phyloP scores from a whole-genome alignment of 2,113 vertebrate genomes.

The Crotalus tigris region DNA sequence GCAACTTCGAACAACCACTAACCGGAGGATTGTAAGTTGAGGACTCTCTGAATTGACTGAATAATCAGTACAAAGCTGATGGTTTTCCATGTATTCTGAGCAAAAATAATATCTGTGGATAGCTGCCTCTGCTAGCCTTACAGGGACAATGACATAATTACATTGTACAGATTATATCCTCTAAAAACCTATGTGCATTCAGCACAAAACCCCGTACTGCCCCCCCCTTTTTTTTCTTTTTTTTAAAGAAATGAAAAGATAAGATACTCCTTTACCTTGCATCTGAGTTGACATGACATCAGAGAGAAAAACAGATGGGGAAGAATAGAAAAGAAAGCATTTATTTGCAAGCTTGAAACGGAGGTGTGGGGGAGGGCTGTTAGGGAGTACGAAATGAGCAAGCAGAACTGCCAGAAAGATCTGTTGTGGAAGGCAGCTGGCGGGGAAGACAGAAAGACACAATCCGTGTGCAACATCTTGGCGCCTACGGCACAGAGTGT shows the following conservation, averaged over 20 bases:
- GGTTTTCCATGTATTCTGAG: neutral
- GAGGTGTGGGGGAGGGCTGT: neutral
- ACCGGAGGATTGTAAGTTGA: neutral
- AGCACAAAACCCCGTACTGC: neutral
- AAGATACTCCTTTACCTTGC: neutral
- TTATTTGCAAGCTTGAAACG: neutral
- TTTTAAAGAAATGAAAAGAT: neutral
- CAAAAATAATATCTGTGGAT: accelerated
- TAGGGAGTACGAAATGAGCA: neutral
- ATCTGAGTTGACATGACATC: neutral
- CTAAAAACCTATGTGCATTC: neutral
- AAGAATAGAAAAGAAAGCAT: neutral
- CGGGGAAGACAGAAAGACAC: neutral
- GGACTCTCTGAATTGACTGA: too few relatives aligned
- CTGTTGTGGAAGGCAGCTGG: neutral
- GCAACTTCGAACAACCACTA: neutral
- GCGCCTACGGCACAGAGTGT: neutral
- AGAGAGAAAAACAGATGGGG: neutral
- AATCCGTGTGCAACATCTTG: neutral
- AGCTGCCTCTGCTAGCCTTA: neutral
- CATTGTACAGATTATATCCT: neutral
- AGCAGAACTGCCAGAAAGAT: neutral
- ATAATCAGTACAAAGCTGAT: neutral
- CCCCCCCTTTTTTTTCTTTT: neutral
- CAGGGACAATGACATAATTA: neutral